These are phyloP conservation scores for Mythimna lalbum DNA, from an alignment of 2,888 invertebrate species.

Conservation along the genomic window DNA sequence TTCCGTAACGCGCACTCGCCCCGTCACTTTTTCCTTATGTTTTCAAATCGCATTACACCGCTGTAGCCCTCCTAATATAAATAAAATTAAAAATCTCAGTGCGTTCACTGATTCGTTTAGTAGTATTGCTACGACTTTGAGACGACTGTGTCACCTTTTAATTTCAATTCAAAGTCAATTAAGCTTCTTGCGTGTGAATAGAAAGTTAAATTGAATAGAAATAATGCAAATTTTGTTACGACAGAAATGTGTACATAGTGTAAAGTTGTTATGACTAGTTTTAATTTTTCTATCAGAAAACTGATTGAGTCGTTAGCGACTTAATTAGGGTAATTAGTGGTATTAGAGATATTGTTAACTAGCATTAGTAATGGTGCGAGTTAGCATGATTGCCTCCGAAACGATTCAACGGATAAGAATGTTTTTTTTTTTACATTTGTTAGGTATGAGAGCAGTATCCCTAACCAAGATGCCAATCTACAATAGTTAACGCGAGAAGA, in stretches of 20 bases:
- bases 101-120: constrained; percentile 28
- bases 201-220: constrained; percentile 17
- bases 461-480: too few relatives aligned
- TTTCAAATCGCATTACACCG: constrained; percentile 15
- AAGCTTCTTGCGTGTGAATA: constrained; percentile 6
- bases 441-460: too few relatives aligned
- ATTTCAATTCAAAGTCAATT: constrained; percentile 41
- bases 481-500: too few relatives aligned
- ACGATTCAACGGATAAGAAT: too few relatives aligned
- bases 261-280: neutral
- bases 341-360: too few relatives aligned
- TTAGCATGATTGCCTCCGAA: too few relatives aligned
- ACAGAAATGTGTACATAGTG: neutral
- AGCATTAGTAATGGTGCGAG: too few relatives aligned
- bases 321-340: too few relatives aligned
- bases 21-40: neutral
- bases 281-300: neutral
- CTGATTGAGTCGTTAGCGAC: neutral
- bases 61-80: constrained; percentile 18
- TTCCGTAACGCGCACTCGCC: too few relatives aligned
- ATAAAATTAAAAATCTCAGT: constrained; percentile 40
- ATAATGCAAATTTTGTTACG: neutral
- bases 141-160: constrained; percentile 34
- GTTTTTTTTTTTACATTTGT: too few relatives aligned
- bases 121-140: constrained; percentile 35